A percentile compares a stretch with the other conserved stretches of the same genome.
Conservation (phyloP, 2,113 vertebrate genomes). For the Misgurnus mizolepis region DNA sequence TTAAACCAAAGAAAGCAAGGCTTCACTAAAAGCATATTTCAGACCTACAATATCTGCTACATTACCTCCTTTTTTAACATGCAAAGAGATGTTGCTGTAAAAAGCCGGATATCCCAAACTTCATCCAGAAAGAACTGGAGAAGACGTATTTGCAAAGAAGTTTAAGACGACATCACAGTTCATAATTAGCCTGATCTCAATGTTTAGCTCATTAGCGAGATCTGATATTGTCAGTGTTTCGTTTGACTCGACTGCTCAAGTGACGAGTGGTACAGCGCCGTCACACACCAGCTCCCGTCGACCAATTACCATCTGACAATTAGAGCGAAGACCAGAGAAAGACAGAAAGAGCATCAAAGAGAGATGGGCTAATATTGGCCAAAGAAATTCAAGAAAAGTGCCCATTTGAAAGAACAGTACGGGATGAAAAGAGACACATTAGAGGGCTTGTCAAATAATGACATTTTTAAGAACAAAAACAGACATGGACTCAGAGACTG, state of each 20-base stretch:
- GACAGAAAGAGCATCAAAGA: conserved; percentile 49
- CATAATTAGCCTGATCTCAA: conserved; percentile 61
- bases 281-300: conserved; percentile 54
- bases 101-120: conserved; percentile 14
- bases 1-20: too few relatives aligned
- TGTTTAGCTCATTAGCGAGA: conserved; percentile 48
- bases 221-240: conserved; percentile 43
- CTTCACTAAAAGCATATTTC: too few relatives aligned
- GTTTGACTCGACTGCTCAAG: conserved; percentile 41
- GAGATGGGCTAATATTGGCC: conserved; percentile 12
- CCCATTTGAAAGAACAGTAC: background rate
- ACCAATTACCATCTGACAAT: conserved; percentile 64
- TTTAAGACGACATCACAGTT: conserved; percentile 59
- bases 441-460: conserved; percentile 31
- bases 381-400: background rate
- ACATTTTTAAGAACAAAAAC: conserved; percentile 27
- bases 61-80: too few relatives aligned
- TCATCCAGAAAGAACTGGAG: conserved; percentile 6
- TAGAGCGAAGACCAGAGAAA: conserved; percentile 42
- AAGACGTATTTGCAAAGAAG: conserved; percentile 4
- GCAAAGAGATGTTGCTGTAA: background rate
- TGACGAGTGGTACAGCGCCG: conserved; percentile 15
- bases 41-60: too few relatives aligned
- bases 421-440: conserved; percentile 29
- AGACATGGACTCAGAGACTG: background rate